Evolutionary conservation across 2,113 vertebrate genomes (phyloP).

Genomic region (Podocnemis expansa): DNA sequence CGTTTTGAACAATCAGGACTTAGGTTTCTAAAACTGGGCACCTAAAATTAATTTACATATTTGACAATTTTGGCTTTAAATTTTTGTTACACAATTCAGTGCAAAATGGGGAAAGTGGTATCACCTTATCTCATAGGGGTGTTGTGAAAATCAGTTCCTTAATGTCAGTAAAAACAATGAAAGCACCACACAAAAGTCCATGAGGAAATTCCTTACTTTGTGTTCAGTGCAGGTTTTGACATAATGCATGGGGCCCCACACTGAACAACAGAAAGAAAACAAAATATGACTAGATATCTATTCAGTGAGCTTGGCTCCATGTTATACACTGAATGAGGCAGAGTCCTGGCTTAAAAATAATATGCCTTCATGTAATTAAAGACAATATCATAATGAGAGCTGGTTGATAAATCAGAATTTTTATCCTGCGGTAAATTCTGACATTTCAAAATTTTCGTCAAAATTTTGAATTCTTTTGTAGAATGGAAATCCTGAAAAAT

Average conservation of each 20-base stretch:
- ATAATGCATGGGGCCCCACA: background rate
- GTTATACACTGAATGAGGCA: background rate
- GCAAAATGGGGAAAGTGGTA: conserved; percentile 38
- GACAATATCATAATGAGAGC: background rate
- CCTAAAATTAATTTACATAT: background rate
- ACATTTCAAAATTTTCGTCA: background rate
- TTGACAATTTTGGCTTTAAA: conserved; percentile 19
- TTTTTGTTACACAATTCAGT: conserved; percentile 13
- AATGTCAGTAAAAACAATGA: conserved; percentile 25
- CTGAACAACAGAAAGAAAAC: background rate
- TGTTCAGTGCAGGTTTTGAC: background rate
- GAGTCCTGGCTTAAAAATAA: background rate
- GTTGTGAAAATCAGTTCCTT: conserved; percentile 40
- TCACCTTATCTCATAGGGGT: background rate
- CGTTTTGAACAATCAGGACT: background rate
- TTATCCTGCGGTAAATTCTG: background rate
- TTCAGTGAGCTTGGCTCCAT: no score
- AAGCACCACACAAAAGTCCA: background rate
- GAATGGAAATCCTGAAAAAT: background rate
- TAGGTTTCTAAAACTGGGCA: background rate
- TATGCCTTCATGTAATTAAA: background rate
- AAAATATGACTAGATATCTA: background rate
- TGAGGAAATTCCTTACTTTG: conserved; percentile 23
- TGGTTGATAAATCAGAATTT: rapidly evolving
- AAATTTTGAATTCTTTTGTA: background rate